phyloP scores from a whole-genome alignment of 2,888 invertebrate genomes.

The Troides aeacus region DNA sequence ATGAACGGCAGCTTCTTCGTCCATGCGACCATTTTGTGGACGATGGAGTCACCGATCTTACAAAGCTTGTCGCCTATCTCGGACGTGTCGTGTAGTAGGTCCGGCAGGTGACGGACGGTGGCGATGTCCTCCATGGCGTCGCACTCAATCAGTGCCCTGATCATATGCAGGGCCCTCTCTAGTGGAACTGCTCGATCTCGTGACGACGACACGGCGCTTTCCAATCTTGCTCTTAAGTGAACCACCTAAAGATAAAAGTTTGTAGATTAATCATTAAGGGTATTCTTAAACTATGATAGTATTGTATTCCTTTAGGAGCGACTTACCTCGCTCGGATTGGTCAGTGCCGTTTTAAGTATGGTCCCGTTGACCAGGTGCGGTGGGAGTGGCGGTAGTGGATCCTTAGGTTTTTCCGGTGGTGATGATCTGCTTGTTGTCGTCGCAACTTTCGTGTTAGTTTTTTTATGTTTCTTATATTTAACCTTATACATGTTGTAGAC shows the following conservation, averaged over 20 bases:
- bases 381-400: constrained; percentile 81
- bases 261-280: constrained; percentile 42
- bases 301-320: constrained; percentile 32
- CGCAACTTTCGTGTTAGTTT: constrained; percentile 82
- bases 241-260: constrained; percentile 76
- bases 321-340: constrained; percentile 91
- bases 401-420: constrained; percentile 71
- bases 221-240: constrained; percentile 91
- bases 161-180: constrained; percentile 92
- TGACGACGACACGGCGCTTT: constrained; percentile 93
- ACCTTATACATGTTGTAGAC: constrained; percentile 99
- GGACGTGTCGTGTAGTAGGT: constrained; percentile 93
- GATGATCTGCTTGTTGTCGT: constrained; percentile 72
- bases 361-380: constrained; percentile 93
- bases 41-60: constrained; percentile 98
- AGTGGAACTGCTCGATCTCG: constrained; percentile 90
- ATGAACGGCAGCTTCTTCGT: constrained; percentile 99
- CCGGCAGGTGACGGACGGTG: constrained; percentile 93
- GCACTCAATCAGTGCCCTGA: constrained; percentile 95
- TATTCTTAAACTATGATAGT: constrained; percentile 16
- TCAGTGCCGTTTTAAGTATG: constrained; percentile 95
- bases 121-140: constrained; percentile 98
- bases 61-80: constrained; percentile 95
- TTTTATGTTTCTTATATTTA: constrained; percentile 98
- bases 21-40: constrained; percentile 99